Conservation (phyloP, 1,140 invertebrate species). For the Littorina saxatilis region DNA sequence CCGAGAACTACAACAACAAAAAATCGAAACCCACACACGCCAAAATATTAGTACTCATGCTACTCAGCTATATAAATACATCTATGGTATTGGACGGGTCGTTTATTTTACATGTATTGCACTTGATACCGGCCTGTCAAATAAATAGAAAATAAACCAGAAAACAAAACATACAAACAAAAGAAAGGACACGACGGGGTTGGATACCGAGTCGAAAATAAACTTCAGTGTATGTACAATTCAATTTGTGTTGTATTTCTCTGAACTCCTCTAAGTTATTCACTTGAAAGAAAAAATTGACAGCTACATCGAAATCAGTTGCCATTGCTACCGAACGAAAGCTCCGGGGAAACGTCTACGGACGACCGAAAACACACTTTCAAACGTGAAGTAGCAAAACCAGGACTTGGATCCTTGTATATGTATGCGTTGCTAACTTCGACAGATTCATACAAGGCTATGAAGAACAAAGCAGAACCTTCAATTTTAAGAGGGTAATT, state of each 20-base stretch:
- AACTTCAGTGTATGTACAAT: constrained; percentile 17
- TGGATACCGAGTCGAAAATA: not conserved
- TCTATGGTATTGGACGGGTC: constrained; percentile 10
- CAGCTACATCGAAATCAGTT: constrained; percentile 10
- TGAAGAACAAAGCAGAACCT: too few relatives aligned
- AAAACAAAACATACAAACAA: constrained; percentile 15
- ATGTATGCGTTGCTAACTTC: too few relatives aligned
- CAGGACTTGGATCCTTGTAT: too few relatives aligned
- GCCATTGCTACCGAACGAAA: not conserved
- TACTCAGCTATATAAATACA: constrained; percentile 27
- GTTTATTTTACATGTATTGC: constrained; percentile 35
- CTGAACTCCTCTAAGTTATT: not conserved
- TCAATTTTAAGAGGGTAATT: too few relatives aligned
- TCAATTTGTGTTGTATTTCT: not conserved
- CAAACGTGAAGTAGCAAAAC: too few relatives aligned
- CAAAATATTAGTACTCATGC: constrained; percentile 27
- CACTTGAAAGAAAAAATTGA: not conserved
- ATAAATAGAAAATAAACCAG: constrained; percentile 25
- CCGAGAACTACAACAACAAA: not conserved
- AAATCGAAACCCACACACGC: constrained; percentile 17
- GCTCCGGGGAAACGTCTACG: not conserved
- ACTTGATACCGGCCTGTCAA: constrained; percentile 31
- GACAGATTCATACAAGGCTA: too few relatives aligned
- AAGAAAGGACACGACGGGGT: too few relatives aligned
- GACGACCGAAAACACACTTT: constrained; percentile 12